Base-by-base conservation (phyloP, 2,888 invertebrate species). In the Agrochola litura region DNA sequence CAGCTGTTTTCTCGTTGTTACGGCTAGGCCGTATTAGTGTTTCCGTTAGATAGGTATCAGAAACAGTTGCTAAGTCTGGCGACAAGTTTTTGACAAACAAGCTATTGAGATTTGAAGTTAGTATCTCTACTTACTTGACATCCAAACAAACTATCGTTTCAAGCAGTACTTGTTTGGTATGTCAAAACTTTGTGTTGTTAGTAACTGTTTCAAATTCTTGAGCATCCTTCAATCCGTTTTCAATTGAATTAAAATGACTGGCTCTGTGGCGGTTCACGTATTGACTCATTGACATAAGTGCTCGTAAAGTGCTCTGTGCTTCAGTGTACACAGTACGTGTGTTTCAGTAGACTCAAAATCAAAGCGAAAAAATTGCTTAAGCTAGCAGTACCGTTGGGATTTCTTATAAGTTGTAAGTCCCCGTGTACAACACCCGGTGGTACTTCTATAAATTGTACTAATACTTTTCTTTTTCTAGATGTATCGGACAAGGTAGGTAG, bases 1-100 rank as follows among this genome's bases (percentile, higher is more conserved):
- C 69, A 52, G 65, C 30, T 70, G 52, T 67, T 66, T 49, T 72
- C 19, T 76, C 69, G 30, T 61, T 76, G 63, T 10, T 56, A n/a
- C 43, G 56, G n/a, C 54, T 65, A 6, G 22, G 22, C 12, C 16
- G 16, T 49, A 10, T 70, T 22, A 30, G n/a, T 68, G 3, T 71
- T 43, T 64, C 71, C 9, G n/a, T 64, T 78, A 77, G 37, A 5
- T 14, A 58, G 9, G 6, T 67, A 67, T n/a, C 30, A 14, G 43
- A 52, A 75, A 43, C 41, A 46, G 16, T 64, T 25, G 41, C 8
- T 37, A 30, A 60, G 1, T 10, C 22, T 25, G 12, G 22, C n/a
- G 12, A 49, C 8, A 65, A 46, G 52, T 1, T 71, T 58, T 52
- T 14, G 9, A 6, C 12, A 49, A 78, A 63, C 10, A 54, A 37